phyloP scores from a whole-genome alignment of 2,888 invertebrate species.

The Drosophila stalkeri region DNA sequence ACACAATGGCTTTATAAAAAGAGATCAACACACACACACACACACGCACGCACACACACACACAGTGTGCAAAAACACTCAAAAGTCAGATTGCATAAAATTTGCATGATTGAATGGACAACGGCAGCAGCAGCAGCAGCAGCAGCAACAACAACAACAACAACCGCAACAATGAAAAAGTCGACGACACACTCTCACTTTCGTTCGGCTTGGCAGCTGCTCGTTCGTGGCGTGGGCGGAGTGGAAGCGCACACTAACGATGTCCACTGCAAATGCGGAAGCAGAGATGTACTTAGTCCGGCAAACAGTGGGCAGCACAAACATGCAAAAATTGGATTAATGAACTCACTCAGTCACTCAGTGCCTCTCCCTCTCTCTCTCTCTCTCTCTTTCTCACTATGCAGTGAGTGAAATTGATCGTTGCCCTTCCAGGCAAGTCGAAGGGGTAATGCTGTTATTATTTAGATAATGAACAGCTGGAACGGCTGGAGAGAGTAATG shows the following conservation, averaged over 20 bases:
- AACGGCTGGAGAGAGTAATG: constrained; percentile 7
- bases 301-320: constrained; percentile 21
- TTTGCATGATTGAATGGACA: constrained; percentile 75
- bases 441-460: constrained; percentile 67
- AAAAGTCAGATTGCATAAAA: constrained; percentile 75
- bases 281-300: constrained; percentile 30
- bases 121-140: constrained; percentile 27
- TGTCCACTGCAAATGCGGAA: constrained; percentile 69
- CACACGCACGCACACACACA: constrained; percentile 16
- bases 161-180: constrained; percentile 8
- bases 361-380: not conserved
- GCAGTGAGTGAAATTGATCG: constrained; percentile 22
- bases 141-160: constrained; percentile 28
- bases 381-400: not conserved
- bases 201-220: constrained; percentile 45
- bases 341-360: constrained; percentile 55
- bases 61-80: constrained; percentile 28
- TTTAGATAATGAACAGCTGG: constrained; percentile 44
- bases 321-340: constrained; percentile 65
- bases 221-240: not conserved
- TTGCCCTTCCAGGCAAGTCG: constrained; percentile 54
- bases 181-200: constrained; percentile 62
- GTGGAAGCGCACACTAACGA: constrained; percentile 26
- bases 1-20: constrained; percentile 61
- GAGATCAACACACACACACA: constrained; percentile 51